These are phyloP conservation scores for Andrena fulva DNA, from an alignment of 2,888 invertebrate genomes.

Conservation along the genomic window DNA sequence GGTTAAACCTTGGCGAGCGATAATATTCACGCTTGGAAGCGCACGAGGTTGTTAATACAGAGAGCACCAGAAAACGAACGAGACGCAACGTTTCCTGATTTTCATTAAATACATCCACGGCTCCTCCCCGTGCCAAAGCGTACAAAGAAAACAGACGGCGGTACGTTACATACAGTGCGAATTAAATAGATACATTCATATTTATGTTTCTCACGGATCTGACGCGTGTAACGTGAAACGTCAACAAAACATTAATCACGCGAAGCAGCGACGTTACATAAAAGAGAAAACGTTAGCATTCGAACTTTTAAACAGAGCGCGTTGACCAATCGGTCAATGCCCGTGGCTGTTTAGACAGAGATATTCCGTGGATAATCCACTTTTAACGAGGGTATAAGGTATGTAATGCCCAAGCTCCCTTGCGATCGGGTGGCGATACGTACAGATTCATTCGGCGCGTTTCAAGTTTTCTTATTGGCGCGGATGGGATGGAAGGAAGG, in stretches of 20 bases:
- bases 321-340: neutral
- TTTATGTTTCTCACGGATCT: neutral
- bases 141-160: neutral
- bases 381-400: neutral
- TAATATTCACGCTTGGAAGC: conserved; percentile 18
- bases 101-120: neutral
- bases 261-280: neutral
- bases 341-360: neutral
- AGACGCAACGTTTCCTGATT: neutral
- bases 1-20: conserved; percentile 26
- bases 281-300: neutral
- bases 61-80: neutral
- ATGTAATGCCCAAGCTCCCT: no score
- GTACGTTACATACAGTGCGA: neutral
- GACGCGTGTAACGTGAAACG: neutral
- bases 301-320: neutral
- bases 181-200: neutral
- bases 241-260: conserved; percentile 3
- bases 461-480: neutral
- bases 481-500: conserved; percentile 14
- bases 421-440: no score
- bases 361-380: neutral
- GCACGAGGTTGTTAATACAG: conserved; percentile 10
- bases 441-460: neutral
- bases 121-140: neutral